Base-by-base conservation (phyloP, 2,888 invertebrate genomes). In the Dryadula phaetusa region DNA sequence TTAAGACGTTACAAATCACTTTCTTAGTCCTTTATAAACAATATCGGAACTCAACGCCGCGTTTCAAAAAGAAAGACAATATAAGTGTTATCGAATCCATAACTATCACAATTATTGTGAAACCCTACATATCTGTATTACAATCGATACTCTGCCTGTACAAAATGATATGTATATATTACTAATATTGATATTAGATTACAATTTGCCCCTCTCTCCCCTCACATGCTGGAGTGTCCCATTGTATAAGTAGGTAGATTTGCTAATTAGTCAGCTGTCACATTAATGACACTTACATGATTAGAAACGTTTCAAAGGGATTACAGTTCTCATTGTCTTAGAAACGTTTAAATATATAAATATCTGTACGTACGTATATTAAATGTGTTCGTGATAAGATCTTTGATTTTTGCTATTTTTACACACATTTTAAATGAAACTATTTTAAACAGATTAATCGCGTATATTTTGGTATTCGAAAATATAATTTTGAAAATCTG, bases 251-350 rank as follows among this genome's bases (percentile, higher is more conserved):
- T 54, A 53, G 34, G 20, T 34, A 63, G 63, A 65, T 65, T 10
- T 62, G 62, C 47, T 62, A 62, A 68, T 68, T 65, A 68, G 62
- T 65, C 56, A 64, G 54, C 54, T 68, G 68, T 65, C 68, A 68
- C 47, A 47, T 16, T 62, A 62, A 65, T 62, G 49, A 58, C 61
- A 61, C 53, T 22, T 49, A 49, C 62, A 54, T 44, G 67, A 58
- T 62, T 58, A 58, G 49, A 52, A 28, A 18, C 8, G 25, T 34
- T 67, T 67, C 42, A 47, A 28, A 49, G 34, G 56, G 56, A 58
- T 67, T 66, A 66, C n/a, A 40, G 25, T n/a, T 34, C 16, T 7
- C 3, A 46, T 44, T 54, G 34, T 32, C n/a, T 34, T 63, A 8
- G n/a, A 44, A 20, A 54, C 14, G 28, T n/a, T 32, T 54, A 10